These are phyloP conservation scores for Cydia pomonella DNA, from an alignment of 1,140 invertebrate species.

Conservation along the genomic window DNA sequence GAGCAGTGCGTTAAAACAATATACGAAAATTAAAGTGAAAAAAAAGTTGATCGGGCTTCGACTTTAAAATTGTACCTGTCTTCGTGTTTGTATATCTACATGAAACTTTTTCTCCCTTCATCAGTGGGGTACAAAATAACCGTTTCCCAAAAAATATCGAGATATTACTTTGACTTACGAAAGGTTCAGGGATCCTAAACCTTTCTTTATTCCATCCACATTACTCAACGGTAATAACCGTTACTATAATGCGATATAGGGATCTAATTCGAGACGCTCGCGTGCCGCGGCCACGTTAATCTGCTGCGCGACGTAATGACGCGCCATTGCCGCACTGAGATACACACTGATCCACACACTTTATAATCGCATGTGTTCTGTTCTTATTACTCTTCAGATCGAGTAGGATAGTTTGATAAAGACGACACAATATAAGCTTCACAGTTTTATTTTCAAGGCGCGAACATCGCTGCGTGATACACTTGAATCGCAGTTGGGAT, in stretches of 20 bases:
- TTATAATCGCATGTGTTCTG: neutral
- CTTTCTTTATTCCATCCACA: conserved; percentile 10
- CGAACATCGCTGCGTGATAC: conserved; percentile 3
- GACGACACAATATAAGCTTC: neutral
- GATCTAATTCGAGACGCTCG: conserved; percentile 20
- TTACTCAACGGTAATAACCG: conserved; percentile 24
- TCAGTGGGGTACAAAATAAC: neutral
- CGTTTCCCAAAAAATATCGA: neutral
- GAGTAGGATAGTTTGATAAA: neutral
- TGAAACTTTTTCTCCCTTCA: neutral
- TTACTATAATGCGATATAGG: conserved; percentile 30
- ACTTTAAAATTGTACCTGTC: too few relatives aligned
- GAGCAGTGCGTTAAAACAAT: too few relatives aligned
- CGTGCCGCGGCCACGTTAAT: conserved; percentile 25
- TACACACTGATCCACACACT: conserved; percentile 1
- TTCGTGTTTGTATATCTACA: too few relatives aligned
- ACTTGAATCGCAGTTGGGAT: neutral
- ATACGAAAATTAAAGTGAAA: too few relatives aligned
- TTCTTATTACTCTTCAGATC: neutral
- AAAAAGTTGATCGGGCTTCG: too few relatives aligned
- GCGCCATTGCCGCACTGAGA: neutral
- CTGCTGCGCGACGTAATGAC: conserved; percentile 10
- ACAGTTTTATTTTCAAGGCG: neutral
- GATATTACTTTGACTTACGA: conserved; percentile 7
- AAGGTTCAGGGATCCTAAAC: conserved; percentile 15